Evolutionary conservation across 2,888 invertebrate species (phyloP).

Genomic region (Rhagium mordax): DNA sequence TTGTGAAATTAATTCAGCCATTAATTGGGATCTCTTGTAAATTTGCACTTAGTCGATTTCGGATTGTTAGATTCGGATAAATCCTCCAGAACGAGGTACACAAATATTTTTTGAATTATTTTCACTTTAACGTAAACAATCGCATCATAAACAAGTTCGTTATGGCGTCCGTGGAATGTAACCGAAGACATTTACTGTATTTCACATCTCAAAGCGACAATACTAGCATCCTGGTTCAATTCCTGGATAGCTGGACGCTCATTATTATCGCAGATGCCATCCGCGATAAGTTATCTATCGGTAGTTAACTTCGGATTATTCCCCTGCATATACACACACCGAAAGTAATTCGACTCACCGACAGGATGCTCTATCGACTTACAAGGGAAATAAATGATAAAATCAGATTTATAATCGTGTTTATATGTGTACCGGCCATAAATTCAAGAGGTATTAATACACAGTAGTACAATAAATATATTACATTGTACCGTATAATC

Average conservation of each 20-base stretch:
- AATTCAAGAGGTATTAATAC: constrained; percentile 47
- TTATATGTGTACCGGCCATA: constrained; percentile 38
- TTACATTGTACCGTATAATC: constrained; percentile 39
- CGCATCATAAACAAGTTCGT: background rate
- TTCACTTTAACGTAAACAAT: background rate
- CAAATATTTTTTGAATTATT: too few relatives aligned
- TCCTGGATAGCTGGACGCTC: background rate
- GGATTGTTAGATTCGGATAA: too few relatives aligned
- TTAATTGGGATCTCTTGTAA: too few relatives aligned
- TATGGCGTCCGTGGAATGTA: background rate
- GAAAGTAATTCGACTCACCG: constrained; percentile 22
- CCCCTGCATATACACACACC: background rate
- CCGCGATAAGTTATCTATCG: constrained; percentile 25
- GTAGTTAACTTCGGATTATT: constrained; percentile 20
- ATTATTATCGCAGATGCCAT: constrained; percentile 21
- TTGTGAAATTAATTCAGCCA: too few relatives aligned
- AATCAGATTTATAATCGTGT: constrained; percentile 51
- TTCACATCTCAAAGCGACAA: background rate
- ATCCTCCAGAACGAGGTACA: too few relatives aligned
- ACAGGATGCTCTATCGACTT: constrained; percentile 39
- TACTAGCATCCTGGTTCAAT: background rate
- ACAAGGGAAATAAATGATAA: constrained; percentile 53
- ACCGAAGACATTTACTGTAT: background rate
- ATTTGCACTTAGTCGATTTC: too few relatives aligned
- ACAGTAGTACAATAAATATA: constrained; percentile 49